Evolutionary conservation across 2,113 vertebrate species (phyloP), one percentile per base, ranked within the genome.

Genomic region (Caranx ignobilis): DNA sequence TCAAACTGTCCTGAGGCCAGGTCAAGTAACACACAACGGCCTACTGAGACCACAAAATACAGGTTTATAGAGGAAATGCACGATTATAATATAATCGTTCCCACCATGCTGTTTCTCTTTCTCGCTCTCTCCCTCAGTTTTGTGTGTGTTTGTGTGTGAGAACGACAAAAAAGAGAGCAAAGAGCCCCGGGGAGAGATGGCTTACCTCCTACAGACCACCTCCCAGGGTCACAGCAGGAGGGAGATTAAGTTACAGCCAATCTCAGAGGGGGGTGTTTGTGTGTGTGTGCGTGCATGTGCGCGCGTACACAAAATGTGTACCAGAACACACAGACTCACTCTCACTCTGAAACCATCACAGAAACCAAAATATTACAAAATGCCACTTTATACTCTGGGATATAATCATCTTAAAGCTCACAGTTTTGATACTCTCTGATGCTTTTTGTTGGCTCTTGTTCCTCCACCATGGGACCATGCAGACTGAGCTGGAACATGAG

Each of bases 181-280:
- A 84, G 86, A 85, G 83, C 85, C 88, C 73, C 35, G 4, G 82
- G 83, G 88, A 83, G 90, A 85, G 86, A 79, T 87, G 89, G 88
- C 70, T 93, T 87, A 83, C 90, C 84, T 93, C 91, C 91, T 93
- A 75, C 79, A 90, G 91, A 89, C 87, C 86, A 91, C 91, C 93
- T 92, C 93, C 92, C 92, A 91, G 91, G 91, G 93, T 85, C 91
- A 79, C 92, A 93, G 89, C 82, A 70, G 87, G 91, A 82, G 92
- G 81, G 52, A 81, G 90, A 92, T 94, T 91, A 86, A 80, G 88
- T 95, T 94, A 94, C 93, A 87, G 81, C 83, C 82, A 84, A 65
- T 67, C 82, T 90, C 86, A 75, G 83, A 79, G 64, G n/a, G 19
- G 76, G 86, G 77, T 77, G 84, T 61, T 85, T 26, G 26, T 26